Base-by-base conservation (phyloP, 2,888 invertebrate genomes). In the Trachelus iudaicus region DNA sequence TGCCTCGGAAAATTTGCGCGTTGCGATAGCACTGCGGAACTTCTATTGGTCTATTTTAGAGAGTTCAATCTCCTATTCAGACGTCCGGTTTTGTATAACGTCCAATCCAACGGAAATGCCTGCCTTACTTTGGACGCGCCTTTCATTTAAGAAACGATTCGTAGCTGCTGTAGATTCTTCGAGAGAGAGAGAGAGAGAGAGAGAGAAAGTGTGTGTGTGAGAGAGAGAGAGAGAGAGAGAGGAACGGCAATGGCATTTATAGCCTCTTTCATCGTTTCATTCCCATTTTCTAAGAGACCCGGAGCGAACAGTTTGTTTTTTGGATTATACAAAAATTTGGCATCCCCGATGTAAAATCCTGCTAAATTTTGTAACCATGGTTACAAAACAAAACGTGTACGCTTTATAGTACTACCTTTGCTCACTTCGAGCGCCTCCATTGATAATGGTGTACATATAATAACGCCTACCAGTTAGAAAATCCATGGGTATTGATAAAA, bases 11-110 rank as follows among this genome's bases (percentile, higher is more conserved):
- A 71, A 71, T 71, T 56, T 30, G 35, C n/a, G 35, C 74, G 74
- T 37, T 30, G 12, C 71, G 71, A 33, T 71, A 11, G 71, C 71
- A 23, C 40, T 56, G 74, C 35, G 74, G 33, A 74, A 30, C 74
- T 74, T n/a, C 23, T 35, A 71, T 71, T 33, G 71, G 71, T 15
- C 71, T 23, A 71, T 33, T 71, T 71, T 33, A 2, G 15, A 71
- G 31, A 71, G 15, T 71, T 71, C 71, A 71, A 71, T 71, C 71
- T 71, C 71, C 71, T 23, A 71, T 71, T 71, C 71, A 33, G 71
- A 33, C 71, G 33, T 71, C 71, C 71, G 71, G 71, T 71, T 71
- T 71, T 71, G 23, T 56, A 56, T 56, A 23, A 56, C 40, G 40
- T 56, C 23, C 6, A 56, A 56, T 56, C 40, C 40, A 56, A 56